These are phyloP conservation scores for Patagioenas fasciata DNA, from an alignment of 2,113 vertebrate genomes.

Conservation along the genomic window DNA sequence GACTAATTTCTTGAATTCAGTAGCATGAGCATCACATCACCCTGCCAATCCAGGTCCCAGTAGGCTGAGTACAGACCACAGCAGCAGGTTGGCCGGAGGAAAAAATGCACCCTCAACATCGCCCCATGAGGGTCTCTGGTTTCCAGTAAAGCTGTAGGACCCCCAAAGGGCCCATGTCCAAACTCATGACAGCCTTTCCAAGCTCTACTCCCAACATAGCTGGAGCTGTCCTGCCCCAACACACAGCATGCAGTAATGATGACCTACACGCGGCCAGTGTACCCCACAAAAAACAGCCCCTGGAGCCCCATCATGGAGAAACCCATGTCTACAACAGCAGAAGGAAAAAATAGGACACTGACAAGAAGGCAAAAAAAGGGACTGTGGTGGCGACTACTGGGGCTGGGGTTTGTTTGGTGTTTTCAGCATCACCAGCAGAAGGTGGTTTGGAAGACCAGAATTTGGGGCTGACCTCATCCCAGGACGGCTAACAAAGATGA, in stretches of 20 bases:
- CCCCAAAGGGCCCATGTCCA: neutral
- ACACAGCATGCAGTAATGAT: rapidly evolving
- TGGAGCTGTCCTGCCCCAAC: neutral
- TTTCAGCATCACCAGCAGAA: neutral
- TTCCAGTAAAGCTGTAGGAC: neutral
- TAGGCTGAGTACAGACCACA: rapidly evolving
- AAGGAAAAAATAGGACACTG: neutral
- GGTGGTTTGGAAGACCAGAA: neutral
- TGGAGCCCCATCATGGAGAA: rapidly evolving
- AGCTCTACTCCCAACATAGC: neutral
- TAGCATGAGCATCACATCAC: neutral
- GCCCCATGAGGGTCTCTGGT: rapidly evolving
- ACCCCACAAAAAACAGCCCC: neutral
- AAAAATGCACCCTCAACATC: neutral
- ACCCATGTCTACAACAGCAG: neutral
- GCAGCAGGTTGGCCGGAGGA: rapidly evolving
- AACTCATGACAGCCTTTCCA: neutral
- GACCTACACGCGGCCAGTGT: rapidly evolving
- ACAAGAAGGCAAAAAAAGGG: neutral
- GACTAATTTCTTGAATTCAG: neutral
- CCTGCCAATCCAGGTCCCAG: neutral
- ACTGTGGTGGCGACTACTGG: neutral
- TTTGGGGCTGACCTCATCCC: neutral
- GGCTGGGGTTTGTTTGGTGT: neutral
- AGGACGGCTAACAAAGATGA: neutral